Evolutionary conservation across 2,888 invertebrate species (phyloP).

Genomic region (Orchesellides sinensis): DNA sequence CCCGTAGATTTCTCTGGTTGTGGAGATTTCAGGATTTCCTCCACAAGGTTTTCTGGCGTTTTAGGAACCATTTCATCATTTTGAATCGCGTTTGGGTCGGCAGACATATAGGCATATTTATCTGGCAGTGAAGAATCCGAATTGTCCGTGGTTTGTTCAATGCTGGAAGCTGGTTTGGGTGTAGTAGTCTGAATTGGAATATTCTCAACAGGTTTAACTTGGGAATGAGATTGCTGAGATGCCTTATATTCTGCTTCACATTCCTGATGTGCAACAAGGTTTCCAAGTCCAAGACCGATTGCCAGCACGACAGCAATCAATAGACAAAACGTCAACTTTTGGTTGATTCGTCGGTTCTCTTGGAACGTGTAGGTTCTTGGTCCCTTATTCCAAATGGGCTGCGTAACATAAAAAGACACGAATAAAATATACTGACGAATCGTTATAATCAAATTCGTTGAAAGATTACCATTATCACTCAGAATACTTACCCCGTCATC

Average conservation of each 20-base stretch:
- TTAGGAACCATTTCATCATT: background rate
- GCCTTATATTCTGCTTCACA: conserved; percentile 72
- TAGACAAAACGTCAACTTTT: conserved; percentile 74
- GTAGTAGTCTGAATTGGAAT: conserved; percentile 31
- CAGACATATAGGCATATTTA: background rate
- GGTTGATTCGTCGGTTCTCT: conserved; percentile 72
- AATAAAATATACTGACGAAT: background rate
- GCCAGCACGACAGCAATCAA: conserved; percentile 72
- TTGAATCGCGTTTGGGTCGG: background rate
- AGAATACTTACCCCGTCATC: conserved; percentile 74
- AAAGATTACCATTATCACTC: too few relatives aligned
- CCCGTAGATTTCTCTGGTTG: background rate
- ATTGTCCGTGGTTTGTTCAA: background rate
- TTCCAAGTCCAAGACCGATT: conserved; percentile 73
- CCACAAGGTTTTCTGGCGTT: background rate
- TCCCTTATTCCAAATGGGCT: conserved; percentile 75
- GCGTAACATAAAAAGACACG: conserved; percentile 15
- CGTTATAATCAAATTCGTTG: background rate
- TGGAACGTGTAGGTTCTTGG: conserved; percentile 72
- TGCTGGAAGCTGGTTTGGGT: background rate
- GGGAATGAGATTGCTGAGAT: conserved; percentile 50
- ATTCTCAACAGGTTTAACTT: conserved; percentile 28
- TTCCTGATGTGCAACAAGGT: conserved; percentile 74
- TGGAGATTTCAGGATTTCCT: background rate
- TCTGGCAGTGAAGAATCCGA: background rate